Evolutionary conservation across 2,888 invertebrate species (phyloP).

Genomic region (Pristionchus mayeri): DNA sequence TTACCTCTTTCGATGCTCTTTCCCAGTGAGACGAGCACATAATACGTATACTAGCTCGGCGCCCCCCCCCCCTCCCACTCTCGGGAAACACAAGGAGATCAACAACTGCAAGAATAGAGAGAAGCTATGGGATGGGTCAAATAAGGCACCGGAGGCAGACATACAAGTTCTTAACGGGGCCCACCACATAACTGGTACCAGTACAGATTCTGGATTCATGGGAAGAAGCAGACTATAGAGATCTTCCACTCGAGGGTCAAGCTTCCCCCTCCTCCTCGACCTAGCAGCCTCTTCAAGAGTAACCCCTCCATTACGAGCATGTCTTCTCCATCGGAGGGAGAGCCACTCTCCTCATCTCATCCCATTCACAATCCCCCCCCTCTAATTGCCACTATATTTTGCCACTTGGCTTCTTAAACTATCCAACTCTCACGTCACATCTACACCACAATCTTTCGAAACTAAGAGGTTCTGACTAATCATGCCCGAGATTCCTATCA

Average conservation of each 20-base stretch:
- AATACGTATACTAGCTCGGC: slow-evolving; percentile 23
- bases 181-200: not conserved
- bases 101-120: not conserved
- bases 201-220: not conserved
- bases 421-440: not conserved
- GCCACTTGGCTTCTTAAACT: not conserved
- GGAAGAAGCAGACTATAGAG: not conserved
- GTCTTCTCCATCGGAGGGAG: not conserved
- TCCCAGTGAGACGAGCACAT: not conserved
- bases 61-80: not conserved
- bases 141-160: not conserved
- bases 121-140: not conserved
- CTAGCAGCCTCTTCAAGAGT: too few relatives aligned
- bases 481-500: not conserved
- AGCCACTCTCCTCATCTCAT: slow-evolving; percentile 4
- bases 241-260: slow-evolving; percentile 5
- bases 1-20: slow-evolving; percentile 9
- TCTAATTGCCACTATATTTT: not conserved
- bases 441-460: not conserved
- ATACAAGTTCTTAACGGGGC: not conserved
- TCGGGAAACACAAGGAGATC: not conserved
- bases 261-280: not conserved
- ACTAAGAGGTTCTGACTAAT: not conserved
- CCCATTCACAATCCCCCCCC: not conserved
- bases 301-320: slow-evolving; percentile 6